Base-by-base conservation (phyloP, 2,888 invertebrate genomes). In the Lithophane socia region DNA sequence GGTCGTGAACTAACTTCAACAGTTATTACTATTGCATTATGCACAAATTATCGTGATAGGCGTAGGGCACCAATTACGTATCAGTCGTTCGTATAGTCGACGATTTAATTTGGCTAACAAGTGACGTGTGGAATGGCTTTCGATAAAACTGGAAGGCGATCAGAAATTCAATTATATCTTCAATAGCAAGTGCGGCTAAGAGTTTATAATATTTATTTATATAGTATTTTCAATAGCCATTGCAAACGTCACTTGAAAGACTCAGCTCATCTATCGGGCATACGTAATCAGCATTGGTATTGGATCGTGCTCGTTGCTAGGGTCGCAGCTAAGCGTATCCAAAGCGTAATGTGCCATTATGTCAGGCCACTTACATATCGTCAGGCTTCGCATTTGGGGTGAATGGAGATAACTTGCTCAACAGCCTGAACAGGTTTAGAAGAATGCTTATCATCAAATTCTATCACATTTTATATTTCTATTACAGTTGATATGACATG, bases 341-440 rank as follows among this genome's bases (percentile, higher is more conserved):
- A 91, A 95, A 94, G 94, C 94, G 86, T 81, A 84, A 79, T 83
- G 85, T 87, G 87, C 85, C 88, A 79, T 83, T 86, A 83, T 71
- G 64, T 75, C 73, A 70, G 86, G 90, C 90, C 90, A 96, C 96
- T 96, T 96, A 96, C 96, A 95, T 95, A 91, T 96, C 96, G 79
- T 96, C 96, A 83, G 94, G 95, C 91, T 89, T 93, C 91, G 92
- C 92, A 91, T 94, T 94, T 88, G 94, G 90, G 85, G 95, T 91
- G 93, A 95, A 95, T 92, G 96, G 95, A 82, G 96, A 94, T 90
- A 95, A 94, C 96, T 96, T 96, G 95, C 94, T 94, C 96, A 95
- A 94, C 93, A 96, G 95, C 95, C 96, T 96, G 93, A 90, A 92
- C 89, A 91, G 91, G 88, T 92, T 86, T 88, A 92, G 92, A 95